phyloP scores from a whole-genome alignment of 2,888 invertebrate species.

The Eupithecia inturbata region DNA sequence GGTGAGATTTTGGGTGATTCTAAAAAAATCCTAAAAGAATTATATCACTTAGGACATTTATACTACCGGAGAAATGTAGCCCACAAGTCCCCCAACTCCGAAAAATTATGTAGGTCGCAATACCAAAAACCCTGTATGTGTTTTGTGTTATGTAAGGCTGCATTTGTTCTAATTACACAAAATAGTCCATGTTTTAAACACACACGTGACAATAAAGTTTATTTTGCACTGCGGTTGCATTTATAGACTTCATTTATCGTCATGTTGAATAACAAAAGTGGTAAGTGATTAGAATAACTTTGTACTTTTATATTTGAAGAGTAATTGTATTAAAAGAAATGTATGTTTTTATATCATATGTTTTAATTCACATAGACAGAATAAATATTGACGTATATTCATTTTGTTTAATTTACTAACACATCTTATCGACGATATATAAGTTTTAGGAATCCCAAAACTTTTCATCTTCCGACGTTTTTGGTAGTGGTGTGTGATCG shows the following conservation, averaged over 20 bases:
- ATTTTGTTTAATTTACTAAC: conserved; percentile 48
- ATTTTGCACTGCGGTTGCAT: conserved; percentile 62
- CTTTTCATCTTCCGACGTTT: conserved; percentile 66
- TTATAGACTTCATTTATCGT: conserved; percentile 54
- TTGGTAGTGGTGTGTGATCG: conserved; percentile 60
- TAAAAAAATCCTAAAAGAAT: too few relatives aligned
- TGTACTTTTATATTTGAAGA: conserved; percentile 80
- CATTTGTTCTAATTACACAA: conserved; percentile 40
- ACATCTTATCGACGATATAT: conserved; percentile 50
- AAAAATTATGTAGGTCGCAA: too few relatives aligned
- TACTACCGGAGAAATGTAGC: too few relatives aligned
- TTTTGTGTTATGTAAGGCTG: conserved; percentile 30
- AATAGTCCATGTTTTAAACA: conserved; percentile 42
- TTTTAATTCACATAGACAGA: conserved; percentile 68
- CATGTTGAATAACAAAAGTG: conserved; percentile 50
- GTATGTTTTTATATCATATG: conserved; percentile 60
- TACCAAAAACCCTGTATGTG: too few relatives aligned
- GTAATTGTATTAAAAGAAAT: conserved; percentile 58
- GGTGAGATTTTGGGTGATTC: too few relatives aligned
- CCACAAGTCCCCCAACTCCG: too few relatives aligned
- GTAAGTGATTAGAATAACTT: conserved; percentile 59
- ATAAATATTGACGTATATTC: conserved; percentile 66
- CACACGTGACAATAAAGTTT: conserved; percentile 57
- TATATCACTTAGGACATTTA: too few relatives aligned
- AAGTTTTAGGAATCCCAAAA: conserved; percentile 76